Base-by-base conservation (phyloP, 1,140 invertebrate species). In the Choristoneura fumiferana region DNA sequence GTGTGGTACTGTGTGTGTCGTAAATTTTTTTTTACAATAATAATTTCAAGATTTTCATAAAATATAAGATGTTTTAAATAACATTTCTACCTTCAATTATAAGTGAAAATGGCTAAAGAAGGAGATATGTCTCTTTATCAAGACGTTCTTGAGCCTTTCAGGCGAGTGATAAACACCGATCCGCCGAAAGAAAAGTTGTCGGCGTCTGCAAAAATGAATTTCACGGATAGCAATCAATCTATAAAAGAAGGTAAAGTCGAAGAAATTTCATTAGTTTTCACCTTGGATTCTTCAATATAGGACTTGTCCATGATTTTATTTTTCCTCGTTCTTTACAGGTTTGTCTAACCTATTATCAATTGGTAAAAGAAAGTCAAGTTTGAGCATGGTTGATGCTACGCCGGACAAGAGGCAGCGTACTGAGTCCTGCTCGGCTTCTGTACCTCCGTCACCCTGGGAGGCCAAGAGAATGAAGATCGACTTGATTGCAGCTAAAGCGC, bases 401-500 rank as follows among this genome's bases (percentile, higher is more conserved):
- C 81, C 85, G 35, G 81, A 81, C 13, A 88, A 88, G 57, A 68
- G 79, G 17, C 10, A 59, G 4, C 71, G 81, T 4, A 72, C 66
- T 4, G 81, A 87, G 1, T 82, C 52, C 10, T 63, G 65, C 4
- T 59, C 63, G 14, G 35, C 67, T 0, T 53, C 68, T 35, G 67
- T 57, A 40, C 62, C 83, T 10, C 80, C 89, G 4, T 93, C 92
- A 1, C 92, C 93, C 1, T 92, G 92, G 89, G 92, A 94, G 78
- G 80, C 86, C 15, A 90, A 91, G 54, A 78, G 90, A 17, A 66
- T 94, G 53, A 92, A 92, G 71, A 90, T 91, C 34, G 93, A 94
- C 67, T 75, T 94, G 8, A 84, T 93, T 54, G 92, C 92, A 70
- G 89, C 92, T 0, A 91, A 91, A 65, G 91, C 92, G 29, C 91